Percentiles rank a stretch among this genome's conserved stretches.
These are phyloP conservation scores for Gouania willdenowi DNA, from an alignment of 2,797 vertebrate genomes.

Conservation along the genomic window DNA sequence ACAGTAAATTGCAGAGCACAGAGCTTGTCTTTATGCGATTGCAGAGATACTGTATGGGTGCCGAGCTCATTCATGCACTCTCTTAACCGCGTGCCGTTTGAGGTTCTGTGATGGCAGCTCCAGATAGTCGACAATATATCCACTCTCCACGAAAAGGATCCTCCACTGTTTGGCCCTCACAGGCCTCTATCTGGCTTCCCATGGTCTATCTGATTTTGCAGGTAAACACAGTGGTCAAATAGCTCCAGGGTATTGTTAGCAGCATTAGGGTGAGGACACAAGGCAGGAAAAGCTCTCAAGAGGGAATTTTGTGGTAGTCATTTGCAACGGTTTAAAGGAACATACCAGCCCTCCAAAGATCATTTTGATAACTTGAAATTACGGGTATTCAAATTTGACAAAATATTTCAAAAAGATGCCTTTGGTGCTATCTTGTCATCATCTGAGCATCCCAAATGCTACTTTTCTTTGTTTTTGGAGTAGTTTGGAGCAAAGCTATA, in stretches of 20 bases:
- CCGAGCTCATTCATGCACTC: constrained; percentile 65
- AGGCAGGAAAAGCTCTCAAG: constrained; percentile 26
- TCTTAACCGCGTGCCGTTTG: constrained; percentile 54
- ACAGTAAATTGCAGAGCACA: constrained; percentile 76
- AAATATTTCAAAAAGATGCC: constrained; percentile 43
- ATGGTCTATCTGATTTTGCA: constrained; percentile 66
- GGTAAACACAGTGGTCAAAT: constrained; percentile 69
- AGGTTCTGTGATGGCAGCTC: constrained; percentile 53
- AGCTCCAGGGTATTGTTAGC: constrained; percentile 54
- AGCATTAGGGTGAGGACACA: constrained; percentile 46
- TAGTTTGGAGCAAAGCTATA: constrained; percentile 52
- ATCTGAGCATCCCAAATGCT: constrained; percentile 59
- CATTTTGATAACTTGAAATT: constrained; percentile 51
- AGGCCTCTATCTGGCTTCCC: constrained; percentile 68
- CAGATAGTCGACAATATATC: constrained; percentile 71
- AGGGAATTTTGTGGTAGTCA: constrained; percentile 39
- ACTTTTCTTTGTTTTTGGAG: constrained; percentile 56
- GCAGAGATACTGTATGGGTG: constrained; percentile 64
- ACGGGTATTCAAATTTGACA: too few species aligned
- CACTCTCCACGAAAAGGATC: constrained; percentile 65
- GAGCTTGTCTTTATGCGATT: constrained; percentile 76
- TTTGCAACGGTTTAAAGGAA: constrained; percentile 44
- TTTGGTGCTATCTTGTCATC: constrained; percentile 61
- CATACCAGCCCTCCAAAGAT: constrained; percentile 47
- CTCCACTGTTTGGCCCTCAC: constrained; percentile 52